These are phyloP conservation scores for Lacanobia wlatinum DNA, from an alignment of 2,888 invertebrate genomes.

Conservation along the genomic window DNA sequence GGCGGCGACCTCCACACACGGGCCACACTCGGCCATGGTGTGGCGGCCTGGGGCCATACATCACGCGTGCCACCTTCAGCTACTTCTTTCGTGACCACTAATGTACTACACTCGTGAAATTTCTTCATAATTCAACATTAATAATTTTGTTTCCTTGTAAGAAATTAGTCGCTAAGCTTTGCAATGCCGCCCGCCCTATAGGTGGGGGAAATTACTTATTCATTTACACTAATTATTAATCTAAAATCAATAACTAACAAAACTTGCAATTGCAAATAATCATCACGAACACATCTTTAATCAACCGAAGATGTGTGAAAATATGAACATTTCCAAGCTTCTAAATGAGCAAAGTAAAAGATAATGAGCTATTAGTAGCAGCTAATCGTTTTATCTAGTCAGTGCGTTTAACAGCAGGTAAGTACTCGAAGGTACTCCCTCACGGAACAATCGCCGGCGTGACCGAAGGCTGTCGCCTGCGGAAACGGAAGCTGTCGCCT, in stretches of 20 bases:
- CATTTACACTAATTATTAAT: not conserved
- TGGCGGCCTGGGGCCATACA: conserved; percentile 9
- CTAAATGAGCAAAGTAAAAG: too few species aligned
- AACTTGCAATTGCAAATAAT: not conserved
- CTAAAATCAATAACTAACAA: not conserved
- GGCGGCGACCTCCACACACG: conserved; percentile 42
- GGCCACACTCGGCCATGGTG: conserved; percentile 8
- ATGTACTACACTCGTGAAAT: conserved; percentile 15
- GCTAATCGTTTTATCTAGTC: not conserved
- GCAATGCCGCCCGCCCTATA: not conserved
- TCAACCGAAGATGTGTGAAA: not conserved
- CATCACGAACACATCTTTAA: too few species aligned
- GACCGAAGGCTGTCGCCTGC: conserved; percentile 54
- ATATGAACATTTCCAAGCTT: too few species aligned
- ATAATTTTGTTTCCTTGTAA: conserved; percentile 5
- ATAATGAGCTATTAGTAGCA: not conserved
- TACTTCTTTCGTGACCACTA: conserved; percentile 28
- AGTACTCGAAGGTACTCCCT: not conserved
- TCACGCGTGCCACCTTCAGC: conserved; percentile 41
- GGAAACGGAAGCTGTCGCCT: conserved; percentile 63
- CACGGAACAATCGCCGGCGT: conserved; percentile 42
- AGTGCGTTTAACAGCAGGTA: not conserved
- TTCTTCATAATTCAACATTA: conserved; percentile 37
- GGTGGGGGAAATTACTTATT: not conserved
- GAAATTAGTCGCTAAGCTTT: conserved; percentile 6